Evolutionary conservation across 2,113 vertebrate species (phyloP).

Genomic region (Cebus imitator): DNA sequence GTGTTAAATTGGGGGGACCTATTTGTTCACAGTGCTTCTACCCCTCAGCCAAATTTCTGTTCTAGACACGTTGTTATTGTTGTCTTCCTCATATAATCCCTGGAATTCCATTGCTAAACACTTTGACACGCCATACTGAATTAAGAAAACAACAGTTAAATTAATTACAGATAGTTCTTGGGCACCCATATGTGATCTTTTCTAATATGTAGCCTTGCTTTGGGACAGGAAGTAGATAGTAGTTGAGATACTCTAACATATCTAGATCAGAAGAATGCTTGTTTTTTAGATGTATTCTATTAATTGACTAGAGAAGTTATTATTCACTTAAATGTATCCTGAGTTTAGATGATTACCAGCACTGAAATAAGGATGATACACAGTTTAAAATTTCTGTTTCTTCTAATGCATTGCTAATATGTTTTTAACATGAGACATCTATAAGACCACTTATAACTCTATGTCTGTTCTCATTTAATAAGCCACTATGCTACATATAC

Average conservation of each 20-base stretch:
- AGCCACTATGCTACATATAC: neutral
- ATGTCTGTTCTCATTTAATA: neutral
- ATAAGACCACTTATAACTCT: neutral
- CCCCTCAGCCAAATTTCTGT: neutral
- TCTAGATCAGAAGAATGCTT: neutral
- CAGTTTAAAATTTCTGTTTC: neutral
- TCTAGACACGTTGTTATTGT: neutral
- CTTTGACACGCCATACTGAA: neutral
- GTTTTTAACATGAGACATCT: neutral
- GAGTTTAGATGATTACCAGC: neutral
- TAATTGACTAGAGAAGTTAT: neutral
- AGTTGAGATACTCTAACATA: neutral
- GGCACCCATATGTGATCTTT: neutral
- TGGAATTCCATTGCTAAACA: neutral
- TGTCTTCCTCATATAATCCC: neutral
- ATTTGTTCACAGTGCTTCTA: neutral
- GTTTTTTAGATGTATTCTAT: neutral
- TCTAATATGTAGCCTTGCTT: neutral
- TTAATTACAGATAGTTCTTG: neutral
- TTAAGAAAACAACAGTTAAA: neutral
- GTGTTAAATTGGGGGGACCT: accelerated
- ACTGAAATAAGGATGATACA: neutral
- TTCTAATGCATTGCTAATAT: neutral
- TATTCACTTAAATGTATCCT: neutral
- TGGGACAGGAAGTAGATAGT: neutral